Percentiles rank a stretch among this genome's conserved stretches.
These are phyloP conservation scores for Amphipyra tragopoginis DNA, from an alignment of 2,888 invertebrate species.

Conservation along the genomic window DNA sequence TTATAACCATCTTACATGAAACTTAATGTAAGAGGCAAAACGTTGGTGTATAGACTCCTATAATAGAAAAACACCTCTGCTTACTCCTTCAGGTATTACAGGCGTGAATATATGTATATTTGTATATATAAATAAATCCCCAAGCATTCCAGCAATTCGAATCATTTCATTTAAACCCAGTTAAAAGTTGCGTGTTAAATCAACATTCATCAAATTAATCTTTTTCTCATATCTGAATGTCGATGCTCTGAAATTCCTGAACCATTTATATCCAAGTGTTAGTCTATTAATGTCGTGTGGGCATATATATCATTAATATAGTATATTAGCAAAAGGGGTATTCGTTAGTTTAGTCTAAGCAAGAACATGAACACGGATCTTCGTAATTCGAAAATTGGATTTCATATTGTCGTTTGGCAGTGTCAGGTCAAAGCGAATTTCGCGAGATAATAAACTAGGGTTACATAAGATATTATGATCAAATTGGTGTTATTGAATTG, in stretches of 20 bases:
- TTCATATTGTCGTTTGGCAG: not conserved
- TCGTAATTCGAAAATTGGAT: no score
- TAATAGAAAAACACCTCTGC: not conserved
- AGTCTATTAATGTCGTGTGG: conserved; percentile 41
- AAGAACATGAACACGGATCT: not conserved
- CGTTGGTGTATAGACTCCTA: not conserved
- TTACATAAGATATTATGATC: no score
- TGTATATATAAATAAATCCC: no score
- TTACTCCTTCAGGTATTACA: not conserved
- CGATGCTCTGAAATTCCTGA: conserved; percentile 60
- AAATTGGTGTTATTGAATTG: no score
- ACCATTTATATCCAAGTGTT: conserved; percentile 57
- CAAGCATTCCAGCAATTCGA: conserved; percentile 25
- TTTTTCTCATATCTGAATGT: conserved; percentile 55
- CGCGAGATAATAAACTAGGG: no score
- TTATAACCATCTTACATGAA: no score
- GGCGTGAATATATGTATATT: no score
- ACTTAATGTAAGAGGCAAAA: no score
- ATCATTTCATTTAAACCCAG: conserved; percentile 30
- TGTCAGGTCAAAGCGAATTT: conserved; percentile 20
- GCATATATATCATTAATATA: conserved; percentile 42
- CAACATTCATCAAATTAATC: conserved; percentile 58
- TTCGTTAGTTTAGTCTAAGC: conserved; percentile 1
- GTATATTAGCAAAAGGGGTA: conserved; percentile 3
- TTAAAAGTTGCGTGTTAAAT: conserved; percentile 53